Conservation (phyloP, 1,140 invertebrate genomes). For the Calephelis virginiensis region DNA sequence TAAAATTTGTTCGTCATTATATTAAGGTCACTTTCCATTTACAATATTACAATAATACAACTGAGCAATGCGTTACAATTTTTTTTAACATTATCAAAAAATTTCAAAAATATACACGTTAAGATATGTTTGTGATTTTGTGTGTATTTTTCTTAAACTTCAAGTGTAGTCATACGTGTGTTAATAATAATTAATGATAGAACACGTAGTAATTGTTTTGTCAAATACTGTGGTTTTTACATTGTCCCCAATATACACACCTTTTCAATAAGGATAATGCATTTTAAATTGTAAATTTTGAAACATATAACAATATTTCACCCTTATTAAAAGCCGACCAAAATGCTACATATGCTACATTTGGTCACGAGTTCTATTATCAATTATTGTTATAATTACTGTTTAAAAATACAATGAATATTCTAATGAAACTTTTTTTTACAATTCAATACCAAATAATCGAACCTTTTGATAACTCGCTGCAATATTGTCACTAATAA, state of each 20-base stretch:
- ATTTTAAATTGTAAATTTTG: no score
- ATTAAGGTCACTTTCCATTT: constrained; percentile 54
- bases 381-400: not conserved
- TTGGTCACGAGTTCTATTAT: not conserved
- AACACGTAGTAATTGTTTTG: no score
- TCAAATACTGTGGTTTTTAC: no score
- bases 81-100: constrained; percentile 29
- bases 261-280: no score
- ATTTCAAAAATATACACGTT: constrained; percentile 32
- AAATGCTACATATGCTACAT: not conserved
- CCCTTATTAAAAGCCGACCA: no score
- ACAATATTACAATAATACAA: constrained; percentile 38
- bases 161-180: not conserved
- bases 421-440: not conserved
- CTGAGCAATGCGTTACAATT: constrained; percentile 40
- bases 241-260: no score
- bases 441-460: constrained; percentile 5
- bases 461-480: constrained; percentile 9
- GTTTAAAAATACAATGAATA: not conserved
- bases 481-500: constrained; percentile 25
- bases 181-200: no score
- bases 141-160: not conserved
- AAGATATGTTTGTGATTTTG: constrained; percentile 30
- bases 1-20: constrained; percentile 36
- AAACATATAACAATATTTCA: no score